Evolutionary conservation across 2,888 invertebrate species (phyloP), one percentile per base, ranked within the genome.

Genomic region (Drosophila meridionalis): DNA sequence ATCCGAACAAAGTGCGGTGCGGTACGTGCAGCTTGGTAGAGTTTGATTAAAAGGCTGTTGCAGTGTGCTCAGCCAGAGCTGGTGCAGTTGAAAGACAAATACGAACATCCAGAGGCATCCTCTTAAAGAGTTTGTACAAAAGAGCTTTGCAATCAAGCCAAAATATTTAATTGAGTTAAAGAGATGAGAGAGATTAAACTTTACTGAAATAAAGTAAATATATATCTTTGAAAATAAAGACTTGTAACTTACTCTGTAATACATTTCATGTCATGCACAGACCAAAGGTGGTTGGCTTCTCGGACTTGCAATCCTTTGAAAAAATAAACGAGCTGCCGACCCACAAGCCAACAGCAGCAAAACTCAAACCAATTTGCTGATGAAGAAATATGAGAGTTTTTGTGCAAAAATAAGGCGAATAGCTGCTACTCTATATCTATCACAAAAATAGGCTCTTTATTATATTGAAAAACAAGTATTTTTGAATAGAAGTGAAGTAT

Each of bases 1-100:
- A 56, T 52, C 20, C 65, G 59, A 70, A 60, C 57, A 53, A 55
- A 61, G 48, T 65, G 45, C 28, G 28, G 48, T 65, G 45, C 28
- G 28, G 34, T 28, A 40, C 43, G 40, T 52, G 52, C 52, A 52
- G 12, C 34, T 26, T 12, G 34, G 6, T 6, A 34, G 58, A 69
- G 72, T 73, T 73, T 75, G 58, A 87, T 78, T 71, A 73, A 73
- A 76, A 73, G 55, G 60, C 55, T 57, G 42, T 36, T 26, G 20
- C 28, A 43, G 8, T 38, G 59, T 34, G 26, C 20, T 12, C 12
- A 28, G 14, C n/a, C 36, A 14, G 40, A 42, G 28, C 30, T 38
- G 36, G 20, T 53, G 36, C n/a, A 30, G 42, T 28, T 48, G n/a
- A 34, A 1, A 55, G 14, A 9, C 28, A 6, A 42, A 47, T 38